A percentile compares a stretch with the other conserved stretches of the same genome.
Conservation (phyloP, 1,140 invertebrate species). For the Bombus difficillimus region DNA sequence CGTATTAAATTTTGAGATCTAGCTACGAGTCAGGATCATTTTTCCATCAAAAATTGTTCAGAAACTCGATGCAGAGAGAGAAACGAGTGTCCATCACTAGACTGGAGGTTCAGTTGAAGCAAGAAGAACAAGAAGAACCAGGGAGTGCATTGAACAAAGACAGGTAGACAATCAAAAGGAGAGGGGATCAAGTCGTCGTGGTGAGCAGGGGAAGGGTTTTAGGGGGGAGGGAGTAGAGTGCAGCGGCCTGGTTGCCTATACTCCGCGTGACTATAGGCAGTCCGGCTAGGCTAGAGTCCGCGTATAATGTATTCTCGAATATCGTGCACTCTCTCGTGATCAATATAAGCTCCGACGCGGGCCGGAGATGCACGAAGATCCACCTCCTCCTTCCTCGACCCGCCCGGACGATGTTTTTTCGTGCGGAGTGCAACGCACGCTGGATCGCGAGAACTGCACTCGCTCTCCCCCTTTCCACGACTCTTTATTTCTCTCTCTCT, state of each 20-base stretch:
- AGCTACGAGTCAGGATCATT: background rate
- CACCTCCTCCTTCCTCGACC: constrained; percentile 50
- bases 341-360: constrained; percentile 76
- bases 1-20: background rate
- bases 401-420: constrained; percentile 62
- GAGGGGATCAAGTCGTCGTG: constrained; percentile 28
- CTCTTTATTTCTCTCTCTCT: background rate
- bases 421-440: constrained; percentile 67
- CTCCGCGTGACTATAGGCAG: constrained; percentile 64
- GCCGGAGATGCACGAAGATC: constrained; percentile 77
- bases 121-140: background rate
- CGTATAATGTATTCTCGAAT: constrained; percentile 73
- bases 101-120: background rate
- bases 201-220: constrained; percentile 11
- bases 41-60: background rate
- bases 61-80: background rate
- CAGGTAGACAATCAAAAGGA: constrained; percentile 18
- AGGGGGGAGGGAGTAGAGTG: constrained; percentile 47
- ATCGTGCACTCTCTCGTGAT: constrained; percentile 77
- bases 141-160: constrained; percentile 25
- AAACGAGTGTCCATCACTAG: constrained; percentile 21
- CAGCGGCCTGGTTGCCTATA: constrained; percentile 67
- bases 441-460: constrained; percentile 65
- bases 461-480: background rate
- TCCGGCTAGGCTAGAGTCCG: constrained; percentile 68